phyloP scores from a whole-genome alignment of 2,888 invertebrate species.

The Bombylius major region DNA sequence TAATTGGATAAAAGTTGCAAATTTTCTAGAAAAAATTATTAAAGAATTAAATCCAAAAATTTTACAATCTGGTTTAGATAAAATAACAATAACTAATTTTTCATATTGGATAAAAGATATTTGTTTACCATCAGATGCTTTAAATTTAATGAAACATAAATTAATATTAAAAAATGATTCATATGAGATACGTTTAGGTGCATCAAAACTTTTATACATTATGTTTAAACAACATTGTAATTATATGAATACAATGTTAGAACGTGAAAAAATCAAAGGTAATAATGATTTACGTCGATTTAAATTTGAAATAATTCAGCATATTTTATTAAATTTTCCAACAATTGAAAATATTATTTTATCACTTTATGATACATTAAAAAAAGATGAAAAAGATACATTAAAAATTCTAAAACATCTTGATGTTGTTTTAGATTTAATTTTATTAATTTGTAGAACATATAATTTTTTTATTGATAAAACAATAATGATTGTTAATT shows the following conservation, averaged over 20 bases:
- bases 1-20: slow-evolving; percentile 19
- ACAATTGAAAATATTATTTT: slow-evolving; percentile 27
- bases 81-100: slow-evolving; percentile 30
- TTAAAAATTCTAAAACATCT: slow-evolving; percentile 31
- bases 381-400: slow-evolving; percentile 2
- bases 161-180: slow-evolving; percentile 16
- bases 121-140: slow-evolving; percentile 28
- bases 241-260: slow-evolving; percentile 26
- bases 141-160: slow-evolving; percentile 22
- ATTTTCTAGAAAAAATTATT: slow-evolving; percentile 25
- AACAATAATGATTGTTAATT: slow-evolving; percentile 31
- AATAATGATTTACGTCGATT: slow-evolving; percentile 29
- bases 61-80: slow-evolving; percentile 22
- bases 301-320: slow-evolving; percentile 34
- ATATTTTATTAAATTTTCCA: slow-evolving; percentile 31
- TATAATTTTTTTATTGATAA: slow-evolving; percentile 32
- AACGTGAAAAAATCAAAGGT: slow-evolving; percentile 26
- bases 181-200: slow-evolving; percentile 28
- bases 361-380: slow-evolving; percentile 26
- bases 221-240: slow-evolving; percentile 37
- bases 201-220: slow-evolving; percentile 28
- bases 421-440: slow-evolving; percentile 29
- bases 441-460: slow-evolving; percentile 29
- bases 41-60: slow-evolving; percentile 23
- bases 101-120: slow-evolving; percentile 29